Base-by-base conservation (phyloP, 2,113 vertebrate species). In the Phylloscopus trochiloides region DNA sequence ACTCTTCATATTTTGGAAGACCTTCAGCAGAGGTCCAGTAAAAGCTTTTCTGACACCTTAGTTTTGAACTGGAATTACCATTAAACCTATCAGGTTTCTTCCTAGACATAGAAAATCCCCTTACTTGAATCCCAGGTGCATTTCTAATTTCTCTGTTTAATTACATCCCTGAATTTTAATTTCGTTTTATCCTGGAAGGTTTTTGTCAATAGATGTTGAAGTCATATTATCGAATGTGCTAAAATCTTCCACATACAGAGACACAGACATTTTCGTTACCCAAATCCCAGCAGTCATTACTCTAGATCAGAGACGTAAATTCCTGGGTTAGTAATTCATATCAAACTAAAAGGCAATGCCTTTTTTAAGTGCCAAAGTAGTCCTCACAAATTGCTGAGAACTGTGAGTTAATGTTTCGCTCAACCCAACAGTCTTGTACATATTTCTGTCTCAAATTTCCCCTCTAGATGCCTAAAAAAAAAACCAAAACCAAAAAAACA, bases 1-100 rank as follows among this genome's bases (percentile, higher is more conserved):
- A 45, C 70, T 82, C 43, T 86, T 91, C 42, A 6, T 76, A 61
- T 85, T 87, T 90, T 68, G 50, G 79, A 92, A 75, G 48, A 52
- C 32, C 48, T 73, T 91, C 73, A 84, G 66, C 68, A 88, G 17
- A 40, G 34, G 58, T 86, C n/a, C 43, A 93, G 70, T 42, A 76
- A 94, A 81, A 95, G 73, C 43, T 81, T 94, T 90, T 63, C 86
- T 29, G 70, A 65, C 82, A 91, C 61, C 94, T 95, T 20, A 19
- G 12, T 92, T 95, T 95, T 15, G 4, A 97, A 94, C 82, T 90
- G 94, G 67, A 94, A 94, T 94, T 80, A 92, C 68, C 95, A 96
- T 78, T 90, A 92, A 96, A 74, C 7, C 40, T 95, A 96, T 91
- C 42, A 1, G 4, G 14, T 97, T 96, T 92, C 91, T 94, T 93